Evolutionary conservation across 2,888 invertebrate genomes (phyloP).

Genomic region (Netelia inedita): DNA sequence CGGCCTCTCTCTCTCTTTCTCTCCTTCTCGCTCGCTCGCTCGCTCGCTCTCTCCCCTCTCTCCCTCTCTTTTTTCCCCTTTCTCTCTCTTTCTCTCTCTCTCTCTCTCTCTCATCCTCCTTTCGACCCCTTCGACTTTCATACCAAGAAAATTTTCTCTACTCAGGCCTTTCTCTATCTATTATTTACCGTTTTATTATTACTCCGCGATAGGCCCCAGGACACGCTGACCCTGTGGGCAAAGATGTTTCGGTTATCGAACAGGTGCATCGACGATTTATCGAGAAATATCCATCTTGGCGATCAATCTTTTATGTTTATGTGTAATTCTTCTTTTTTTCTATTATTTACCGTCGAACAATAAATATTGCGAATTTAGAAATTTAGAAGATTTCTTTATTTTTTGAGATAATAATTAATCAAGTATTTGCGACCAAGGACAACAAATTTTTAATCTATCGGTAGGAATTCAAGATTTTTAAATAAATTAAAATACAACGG

Average conservation of each 20-base stretch:
- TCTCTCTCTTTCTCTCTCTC: constrained; percentile 52
- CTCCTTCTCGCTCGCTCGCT: no score
- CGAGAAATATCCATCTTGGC: not conserved
- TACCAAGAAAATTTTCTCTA: constrained; percentile 42
- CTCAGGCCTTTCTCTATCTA: constrained; percentile 30
- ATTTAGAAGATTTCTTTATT: no score
- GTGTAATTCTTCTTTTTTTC: not conserved
- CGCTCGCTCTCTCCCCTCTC: constrained; percentile 64
- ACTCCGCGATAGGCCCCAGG: constrained; percentile 10
- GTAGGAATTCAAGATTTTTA: no score
- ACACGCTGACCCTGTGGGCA: constrained; percentile 1
- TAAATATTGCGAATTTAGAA: not conserved
- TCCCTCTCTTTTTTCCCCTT: constrained; percentile 58
- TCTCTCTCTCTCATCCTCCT: constrained; percentile 55
- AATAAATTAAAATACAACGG: not conserved
- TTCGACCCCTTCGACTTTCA: constrained; percentile 40
- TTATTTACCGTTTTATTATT: constrained; percentile 52
- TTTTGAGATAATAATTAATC: no score
- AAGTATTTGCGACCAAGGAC: no score
- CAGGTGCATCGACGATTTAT: constrained; percentile 17
- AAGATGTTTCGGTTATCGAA: constrained; percentile 37
- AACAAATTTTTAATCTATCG: no score
- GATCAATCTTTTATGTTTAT: not conserved
- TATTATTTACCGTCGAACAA: not conserved
- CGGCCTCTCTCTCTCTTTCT: constrained; percentile 65